These are phyloP conservation scores for Euwallacea fornicatus DNA, from an alignment of 1,140 invertebrate species.

Conservation along the genomic window DNA sequence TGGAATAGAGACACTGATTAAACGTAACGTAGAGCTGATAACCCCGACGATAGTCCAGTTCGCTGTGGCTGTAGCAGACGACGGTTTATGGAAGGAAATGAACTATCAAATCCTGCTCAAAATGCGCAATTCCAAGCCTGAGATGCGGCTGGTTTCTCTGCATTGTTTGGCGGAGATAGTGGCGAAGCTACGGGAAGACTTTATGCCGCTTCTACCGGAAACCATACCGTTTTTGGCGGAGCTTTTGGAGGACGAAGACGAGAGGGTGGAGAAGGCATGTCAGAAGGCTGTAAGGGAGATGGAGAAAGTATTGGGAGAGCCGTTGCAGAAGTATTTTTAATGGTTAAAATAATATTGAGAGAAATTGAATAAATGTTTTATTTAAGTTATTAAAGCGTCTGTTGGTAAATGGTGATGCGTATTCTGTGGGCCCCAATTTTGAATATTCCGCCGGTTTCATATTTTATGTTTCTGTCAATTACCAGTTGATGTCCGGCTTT, in stretches of 20 bases:
- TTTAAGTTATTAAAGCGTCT: too few species aligned
- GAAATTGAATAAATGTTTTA: background rate
- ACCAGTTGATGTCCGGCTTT: too few species aligned
- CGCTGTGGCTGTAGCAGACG: slow-evolving; percentile 77
- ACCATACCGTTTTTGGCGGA: slow-evolving; percentile 83
- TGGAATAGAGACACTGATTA: slow-evolving; percentile 62
- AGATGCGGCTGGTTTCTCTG: slow-evolving; percentile 63
- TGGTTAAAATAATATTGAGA: background rate
- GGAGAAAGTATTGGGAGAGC: slow-evolving; percentile 81
- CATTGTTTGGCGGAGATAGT: slow-evolving; percentile 71
- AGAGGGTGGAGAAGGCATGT: slow-evolving; percentile 72
- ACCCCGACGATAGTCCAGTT: slow-evolving; percentile 81
- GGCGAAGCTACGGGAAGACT: slow-evolving; percentile 77
- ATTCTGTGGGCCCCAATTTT: too few species aligned
- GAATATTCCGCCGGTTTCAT: too few species aligned
- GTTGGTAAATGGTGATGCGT: too few species aligned
- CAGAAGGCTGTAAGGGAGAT: slow-evolving; percentile 74
- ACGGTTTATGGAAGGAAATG: slow-evolving; percentile 83
- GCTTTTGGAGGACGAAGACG: slow-evolving; percentile 80
- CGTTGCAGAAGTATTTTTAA: slow-evolving; percentile 81
- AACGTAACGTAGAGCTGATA: slow-evolving; percentile 64
- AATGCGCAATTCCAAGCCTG: slow-evolving; percentile 72
- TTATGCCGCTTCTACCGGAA: slow-evolving; percentile 76
- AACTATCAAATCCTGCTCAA: slow-evolving; percentile 89
- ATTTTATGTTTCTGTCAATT: too few species aligned